Evolutionary conservation across 2,888 invertebrate genomes (phyloP).

Genomic region (Lochmaea capreae): DNA sequence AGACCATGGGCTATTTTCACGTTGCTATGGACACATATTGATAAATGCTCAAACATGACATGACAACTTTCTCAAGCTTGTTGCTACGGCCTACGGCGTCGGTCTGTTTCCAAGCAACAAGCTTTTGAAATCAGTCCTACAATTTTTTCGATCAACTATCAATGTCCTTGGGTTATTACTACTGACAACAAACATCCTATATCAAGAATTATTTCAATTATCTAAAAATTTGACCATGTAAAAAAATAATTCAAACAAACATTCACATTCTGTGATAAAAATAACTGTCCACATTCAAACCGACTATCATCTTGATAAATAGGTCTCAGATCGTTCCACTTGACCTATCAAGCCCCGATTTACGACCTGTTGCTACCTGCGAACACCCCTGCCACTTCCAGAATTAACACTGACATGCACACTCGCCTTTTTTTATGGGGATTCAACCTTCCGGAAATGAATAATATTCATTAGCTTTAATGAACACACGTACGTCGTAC

Average conservation of each 20-base stretch:
- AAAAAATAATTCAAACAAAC: background rate
- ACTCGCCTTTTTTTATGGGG: background rate
- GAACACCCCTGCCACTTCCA: background rate
- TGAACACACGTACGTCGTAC: background rate
- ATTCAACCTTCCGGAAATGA: background rate
- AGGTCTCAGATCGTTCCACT: background rate
- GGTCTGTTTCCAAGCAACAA: too few relatives aligned
- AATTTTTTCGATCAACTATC: too few relatives aligned
- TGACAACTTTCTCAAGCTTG: too few relatives aligned
- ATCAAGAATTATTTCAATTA: too few relatives aligned
- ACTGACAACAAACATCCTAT: too few relatives aligned
- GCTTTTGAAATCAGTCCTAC: too few relatives aligned
- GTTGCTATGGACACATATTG: too few relatives aligned
- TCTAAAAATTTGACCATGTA: too few relatives aligned
- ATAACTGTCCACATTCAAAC: background rate
- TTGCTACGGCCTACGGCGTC: too few relatives aligned
- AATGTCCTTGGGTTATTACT: too few relatives aligned
- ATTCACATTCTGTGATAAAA: background rate
- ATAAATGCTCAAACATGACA: too few relatives aligned
- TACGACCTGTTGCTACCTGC: background rate
- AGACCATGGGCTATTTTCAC: too few relatives aligned
- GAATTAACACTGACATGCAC: constrained; percentile 5
- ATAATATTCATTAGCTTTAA: background rate
- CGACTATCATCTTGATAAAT: background rate
- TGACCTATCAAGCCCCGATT: background rate